Conservation (phyloP, 2,888 invertebrate species). For the Laspeyria flexula region DNA sequence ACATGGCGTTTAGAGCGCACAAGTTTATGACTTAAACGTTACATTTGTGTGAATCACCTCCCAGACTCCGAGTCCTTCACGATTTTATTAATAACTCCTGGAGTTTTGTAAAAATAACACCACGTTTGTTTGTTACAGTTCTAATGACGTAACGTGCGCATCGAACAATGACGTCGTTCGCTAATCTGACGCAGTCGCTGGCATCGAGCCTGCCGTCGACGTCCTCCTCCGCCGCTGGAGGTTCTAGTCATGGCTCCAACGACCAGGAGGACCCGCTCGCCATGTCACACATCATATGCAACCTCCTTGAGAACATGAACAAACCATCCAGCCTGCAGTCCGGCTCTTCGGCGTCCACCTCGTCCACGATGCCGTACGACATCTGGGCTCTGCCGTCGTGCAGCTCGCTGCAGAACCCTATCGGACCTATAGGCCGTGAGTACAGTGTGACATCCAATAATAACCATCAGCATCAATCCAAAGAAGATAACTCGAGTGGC, state of each 20-base stretch:
- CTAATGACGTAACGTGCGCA: slow-evolving; percentile 69
- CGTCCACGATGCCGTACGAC: slow-evolving; percentile 75
- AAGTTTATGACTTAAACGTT: background rate
- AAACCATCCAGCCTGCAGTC: slow-evolving; percentile 69
- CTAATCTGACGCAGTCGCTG: slow-evolving; percentile 73
- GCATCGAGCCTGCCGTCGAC: slow-evolving; percentile 71
- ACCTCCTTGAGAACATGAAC: slow-evolving; percentile 84
- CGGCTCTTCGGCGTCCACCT: slow-evolving; percentile 64
- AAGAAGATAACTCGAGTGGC: slow-evolving; percentile 80
- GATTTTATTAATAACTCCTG: slow-evolving; percentile 16
- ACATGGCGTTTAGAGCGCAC: background rate
- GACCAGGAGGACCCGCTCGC: slow-evolving; percentile 69
- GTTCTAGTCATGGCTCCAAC: slow-evolving; percentile 55
- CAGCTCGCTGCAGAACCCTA: slow-evolving; percentile 66
- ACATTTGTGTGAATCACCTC: background rate
- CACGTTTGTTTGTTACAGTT: slow-evolving; percentile 66
- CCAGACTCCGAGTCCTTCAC: slow-evolving; percentile 8
- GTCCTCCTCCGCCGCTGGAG: slow-evolving; percentile 56
- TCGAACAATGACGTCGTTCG: slow-evolving; percentile 75
- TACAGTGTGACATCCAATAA: slow-evolving; percentile 64
- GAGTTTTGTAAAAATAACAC: slow-evolving; percentile 36
- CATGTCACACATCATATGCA: slow-evolving; percentile 82
- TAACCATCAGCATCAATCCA: slow-evolving; percentile 67
- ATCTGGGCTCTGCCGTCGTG: slow-evolving; percentile 73
- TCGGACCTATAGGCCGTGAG: slow-evolving; percentile 69